Evolutionary conservation across 2,888 invertebrate genomes (phyloP).

Genomic region (Hypercompe scribonia): DNA sequence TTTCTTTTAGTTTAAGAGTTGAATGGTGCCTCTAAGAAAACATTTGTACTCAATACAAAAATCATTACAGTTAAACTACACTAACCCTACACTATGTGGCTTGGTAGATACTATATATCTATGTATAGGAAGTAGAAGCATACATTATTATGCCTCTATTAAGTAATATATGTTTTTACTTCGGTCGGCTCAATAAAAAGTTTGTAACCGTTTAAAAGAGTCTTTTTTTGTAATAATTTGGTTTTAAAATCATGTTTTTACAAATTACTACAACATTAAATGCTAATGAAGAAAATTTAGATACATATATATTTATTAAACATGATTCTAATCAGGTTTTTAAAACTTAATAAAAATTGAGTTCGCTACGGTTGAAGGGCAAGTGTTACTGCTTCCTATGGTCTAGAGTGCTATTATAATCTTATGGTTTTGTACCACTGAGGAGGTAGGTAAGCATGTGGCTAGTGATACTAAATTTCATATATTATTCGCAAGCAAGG

Average conservation of each 20-base stretch:
- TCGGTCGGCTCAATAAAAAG: neutral
- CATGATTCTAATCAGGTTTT: neutral
- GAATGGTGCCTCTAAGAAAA: too few relatives aligned
- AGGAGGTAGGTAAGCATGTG: too few relatives aligned
- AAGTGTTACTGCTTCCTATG: neutral
- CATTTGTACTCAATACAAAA: too few relatives aligned
- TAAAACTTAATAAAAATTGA: too few relatives aligned
- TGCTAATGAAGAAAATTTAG: neutral
- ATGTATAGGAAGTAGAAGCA: neutral
- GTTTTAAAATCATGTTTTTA: neutral
- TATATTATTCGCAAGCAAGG: too few relatives aligned
- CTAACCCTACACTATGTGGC: neutral
- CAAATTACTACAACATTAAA: neutral
- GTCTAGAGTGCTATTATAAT: neutral
- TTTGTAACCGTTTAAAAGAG: neutral
- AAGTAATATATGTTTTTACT: neutral
- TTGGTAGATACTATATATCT: too few relatives aligned
- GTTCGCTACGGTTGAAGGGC: too few relatives aligned
- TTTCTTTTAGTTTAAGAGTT: too few relatives aligned
- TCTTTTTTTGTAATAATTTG: neutral
- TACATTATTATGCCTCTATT: neutral
- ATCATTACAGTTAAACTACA: neutral
- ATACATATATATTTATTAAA: neutral
- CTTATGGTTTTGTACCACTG: neutral
- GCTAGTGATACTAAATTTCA: too few relatives aligned